Base-by-base conservation (phyloP, 2,797 vertebrate genomes). In the Pogonophryne albipinna region DNA sequence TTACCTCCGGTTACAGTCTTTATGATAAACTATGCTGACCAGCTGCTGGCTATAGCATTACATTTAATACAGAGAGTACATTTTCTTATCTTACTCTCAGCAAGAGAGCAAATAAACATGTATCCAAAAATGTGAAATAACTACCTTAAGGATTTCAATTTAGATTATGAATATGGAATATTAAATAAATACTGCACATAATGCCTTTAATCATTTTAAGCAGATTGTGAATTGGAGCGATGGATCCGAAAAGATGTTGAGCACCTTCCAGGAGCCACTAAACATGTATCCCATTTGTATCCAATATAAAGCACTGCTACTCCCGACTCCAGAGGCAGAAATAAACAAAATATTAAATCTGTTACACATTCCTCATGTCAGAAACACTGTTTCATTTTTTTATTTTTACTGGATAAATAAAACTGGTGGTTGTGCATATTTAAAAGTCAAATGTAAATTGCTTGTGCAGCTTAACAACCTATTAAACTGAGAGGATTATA, bases 401-500 rank as follows among this genome's bases (percentile, higher is more conserved):
- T 47, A n/a, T 64, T 82, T 71, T 66, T 66, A 45, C 49, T 46
- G 27, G 58, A 67, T 62, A 70, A 85, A 66, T 78, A 68, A 71
- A 82, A 87, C 57, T 55, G 14, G 41, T 46, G 62, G 49, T 52
- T 76, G 56, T 69, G 51, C 57, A 71, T 50, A 89, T 87, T 82
- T 83, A 75, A 70, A 85, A 77, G 61, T 63, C 62, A 23, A 71
- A 90, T 85, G 81, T 84, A 82, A 89, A 92, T 86, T 65, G 47
- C 82, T 78, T 59, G 59, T 78, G 64, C 79, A 83, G 82, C 87
- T 89, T 91, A 90, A 87, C 70, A 86, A 82, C 58, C 82, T 84
- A 83, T 89, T 90, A 88, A 88, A 89, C 23, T 61, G 71, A 86
- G 73, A 27, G 72, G 91, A 88, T 93, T 88, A 91, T 89, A 77